Base-by-base conservation (phyloP, 2,888 invertebrate genomes). In the Mesorhabditis belari region DNA sequence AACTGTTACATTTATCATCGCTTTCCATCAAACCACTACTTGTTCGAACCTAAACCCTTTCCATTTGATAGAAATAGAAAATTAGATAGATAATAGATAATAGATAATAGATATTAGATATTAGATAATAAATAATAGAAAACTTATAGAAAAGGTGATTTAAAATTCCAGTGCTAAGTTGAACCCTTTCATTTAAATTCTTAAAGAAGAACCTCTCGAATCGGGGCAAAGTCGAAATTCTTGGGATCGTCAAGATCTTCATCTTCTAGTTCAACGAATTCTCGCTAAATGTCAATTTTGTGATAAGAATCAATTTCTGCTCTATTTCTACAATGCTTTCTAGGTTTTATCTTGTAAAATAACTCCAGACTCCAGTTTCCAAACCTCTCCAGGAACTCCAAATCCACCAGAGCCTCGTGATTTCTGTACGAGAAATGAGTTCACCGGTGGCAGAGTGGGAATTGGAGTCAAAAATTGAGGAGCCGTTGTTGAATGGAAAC, bases 1-100 rank as follows among this genome's bases (percentile, higher is more conserved):
- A 58, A 52, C 74, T 75, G 58, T 79, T 79, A 65, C 79, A 79
- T 59, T 78, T 79, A 21, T 79, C 77, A 24, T 71, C 73, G n/a
- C 55, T 60, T 12, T 55, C 54, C 27, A 24, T 27, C 1, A 23
- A 28, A 23, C 24, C 28, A 25, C 44, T 44, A 35, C 51, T 29
- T 21, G 28, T n/a, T 24, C n/a, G n/a, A n/a, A n/a, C n/a, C n/a
- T n/a, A n/a, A n/a, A n/a, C n/a, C n/a, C n/a, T n/a, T n/a, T n/a
- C n/a, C n/a, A n/a, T n/a, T n/a, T n/a, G n/a, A n/a, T n/a, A n/a
- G n/a, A n/a, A n/a, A n/a, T n/a, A n/a, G n/a, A n/a, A n/a, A n/a
- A n/a, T n/a, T n/a, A n/a, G n/a, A n/a, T n/a, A n/a, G n/a, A n/a
- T n/a, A n/a, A n/a, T n/a, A n/a, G n/a, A n/a, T n/a, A n/a, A n/a